Base-by-base conservation (phyloP, 1,140 invertebrate species). In the Achroia grisella region DNA sequence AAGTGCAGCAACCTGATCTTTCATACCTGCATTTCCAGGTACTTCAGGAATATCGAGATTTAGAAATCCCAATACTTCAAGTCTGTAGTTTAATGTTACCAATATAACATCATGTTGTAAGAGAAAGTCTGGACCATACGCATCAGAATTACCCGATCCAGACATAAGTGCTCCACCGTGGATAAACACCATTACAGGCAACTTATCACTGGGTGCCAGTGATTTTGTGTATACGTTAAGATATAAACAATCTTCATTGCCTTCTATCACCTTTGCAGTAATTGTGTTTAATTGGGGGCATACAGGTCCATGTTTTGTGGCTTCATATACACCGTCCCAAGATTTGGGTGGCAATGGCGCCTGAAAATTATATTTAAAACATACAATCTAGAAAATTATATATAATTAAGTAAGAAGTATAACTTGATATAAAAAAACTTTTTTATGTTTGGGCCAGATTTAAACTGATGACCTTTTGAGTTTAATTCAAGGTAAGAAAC, bases 21-120 rank as follows among this genome's bases (percentile, higher is more conserved):
- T 88, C 37, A 87, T 46, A 1, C 69, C 87, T 11, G 79, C 83
- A 42, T 88, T 88, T 6, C 87, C 87, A 4, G 84, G 80, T 1
- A 73, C 66, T 41, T 77, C 74, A 45, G 75, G 61, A 4, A 82
- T 86, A 14, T 71, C 50, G 13, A 86, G 66, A 53, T 81, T 85
- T 0, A 71, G 48, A 27, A 86, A 87, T 10, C 86, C 86, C 39
- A 89, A 76, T 17, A 87, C 77, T 15, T 93, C 93, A 5, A 95
- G 77, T 48, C 94, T 87, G 70, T 95, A 95, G 62, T 95, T 93
- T 31, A 94, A 83, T 1, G 92, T 92, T 1, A 95, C 92, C 1
- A 95, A 81, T 11, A 94, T 88, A 6, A 93, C 76, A 37, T 88
- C 88, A 58, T 92, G 89, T 4, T 84, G 68, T 39, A 91, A 82